Evolutionary conservation across 2,888 invertebrate genomes (phyloP).

Genomic region (Apoderus coryli): DNA sequence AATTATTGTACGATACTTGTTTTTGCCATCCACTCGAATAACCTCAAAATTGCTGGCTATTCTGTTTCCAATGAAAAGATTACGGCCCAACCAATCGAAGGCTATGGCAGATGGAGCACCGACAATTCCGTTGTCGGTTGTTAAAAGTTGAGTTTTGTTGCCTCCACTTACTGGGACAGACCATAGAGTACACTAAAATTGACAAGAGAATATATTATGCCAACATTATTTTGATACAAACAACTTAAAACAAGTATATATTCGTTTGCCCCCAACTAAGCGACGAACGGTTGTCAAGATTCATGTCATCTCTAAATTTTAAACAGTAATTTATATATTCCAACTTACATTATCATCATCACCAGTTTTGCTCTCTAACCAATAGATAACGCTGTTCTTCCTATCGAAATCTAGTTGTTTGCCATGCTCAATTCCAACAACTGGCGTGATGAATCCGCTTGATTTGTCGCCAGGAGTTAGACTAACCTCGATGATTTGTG

Average conservation of each 20-base stretch:
- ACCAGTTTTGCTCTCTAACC: conserved; percentile 68
- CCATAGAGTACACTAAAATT: conserved; percentile 62
- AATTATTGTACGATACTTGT: conserved; percentile 70
- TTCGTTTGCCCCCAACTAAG: too few relatives aligned
- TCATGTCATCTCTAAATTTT: too few relatives aligned
- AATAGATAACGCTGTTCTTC: conserved; percentile 69
- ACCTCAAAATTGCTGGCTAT: conserved; percentile 84
- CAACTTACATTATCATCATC: conserved; percentile 48
- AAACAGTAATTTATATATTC: too few relatives aligned
- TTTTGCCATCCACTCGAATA: conserved; percentile 70
- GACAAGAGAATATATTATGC: conserved; percentile 5
- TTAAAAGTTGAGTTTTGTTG: conserved; percentile 67
- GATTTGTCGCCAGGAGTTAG: conserved; percentile 60
- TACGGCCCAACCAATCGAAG: conserved; percentile 93
- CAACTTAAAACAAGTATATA: too few relatives aligned
- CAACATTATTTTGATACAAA: too few relatives aligned
- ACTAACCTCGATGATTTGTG: conserved; percentile 77
- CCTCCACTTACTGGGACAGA: conserved; percentile 75
- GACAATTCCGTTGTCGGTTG: conserved; percentile 70
- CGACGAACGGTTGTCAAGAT: too few relatives aligned
- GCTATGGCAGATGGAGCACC: conserved; percentile 86
- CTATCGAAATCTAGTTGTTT: conserved; percentile 87
- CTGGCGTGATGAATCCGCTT: conserved; percentile 68
- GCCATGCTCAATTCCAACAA: conserved; percentile 79
- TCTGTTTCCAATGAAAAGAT: conserved; percentile 84